phyloP scores from a whole-genome alignment of 2,113 vertebrate genomes.

The Coptodon bakossiorum region DNA sequence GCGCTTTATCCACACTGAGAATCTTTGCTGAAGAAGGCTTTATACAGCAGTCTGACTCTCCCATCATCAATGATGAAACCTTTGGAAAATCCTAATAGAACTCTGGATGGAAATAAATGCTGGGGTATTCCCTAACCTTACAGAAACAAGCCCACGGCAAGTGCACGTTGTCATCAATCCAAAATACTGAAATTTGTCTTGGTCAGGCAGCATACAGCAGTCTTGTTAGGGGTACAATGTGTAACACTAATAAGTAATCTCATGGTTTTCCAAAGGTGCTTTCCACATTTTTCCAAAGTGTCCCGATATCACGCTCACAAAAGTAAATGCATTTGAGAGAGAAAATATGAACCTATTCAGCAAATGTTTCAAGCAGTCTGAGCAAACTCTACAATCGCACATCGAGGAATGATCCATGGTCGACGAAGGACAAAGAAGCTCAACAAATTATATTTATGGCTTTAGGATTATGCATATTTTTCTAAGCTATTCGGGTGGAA shows the following conservation, averaged over 20 bases:
- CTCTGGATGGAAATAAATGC: not conserved
- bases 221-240: not conserved
- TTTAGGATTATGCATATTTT: constrained; percentile 21
- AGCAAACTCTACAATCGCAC: constrained; percentile 13
- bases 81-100: not conserved
- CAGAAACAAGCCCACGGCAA: not conserved
- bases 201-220: not conserved
- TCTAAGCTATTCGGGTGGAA: not conserved
- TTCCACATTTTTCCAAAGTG: not conserved
- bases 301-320: not conserved
- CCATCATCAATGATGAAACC: not conserved
- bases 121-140: not conserved
- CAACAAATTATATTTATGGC: constrained; percentile 15
- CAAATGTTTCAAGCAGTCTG: not conserved
- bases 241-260: not conserved
- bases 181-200: not conserved
- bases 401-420: not conserved
- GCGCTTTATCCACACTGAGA: not conserved
- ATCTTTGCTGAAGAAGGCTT: not conserved
- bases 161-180: not conserved
- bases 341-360: not conserved
- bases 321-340: not conserved
- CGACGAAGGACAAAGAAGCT: not conserved
- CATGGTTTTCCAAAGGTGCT: constrained; percentile 6
- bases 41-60: not conserved